Base-by-base conservation (phyloP, 2,113 vertebrate species). In the Lasiurus cinereus region DNA sequence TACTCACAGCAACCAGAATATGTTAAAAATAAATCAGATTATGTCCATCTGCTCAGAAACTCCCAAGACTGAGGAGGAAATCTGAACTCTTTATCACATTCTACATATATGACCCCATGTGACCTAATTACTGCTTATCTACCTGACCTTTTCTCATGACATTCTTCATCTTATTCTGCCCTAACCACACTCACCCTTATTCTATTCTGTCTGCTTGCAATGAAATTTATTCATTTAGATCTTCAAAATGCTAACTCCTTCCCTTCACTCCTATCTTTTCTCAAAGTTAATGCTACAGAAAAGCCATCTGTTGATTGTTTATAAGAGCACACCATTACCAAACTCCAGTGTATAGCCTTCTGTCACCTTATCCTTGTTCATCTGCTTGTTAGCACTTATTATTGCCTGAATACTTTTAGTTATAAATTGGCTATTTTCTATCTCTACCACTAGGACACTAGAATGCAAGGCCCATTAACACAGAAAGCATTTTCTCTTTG, bases 31-130 rank as follows among this genome's bases (percentile, higher is more conserved):
- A 78, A 78, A 62, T 83, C 76, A 87, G 27, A 76, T 90, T 90
- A 83, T 36, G 29, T 52, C 48, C 54, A 87, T 43, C 36, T 84
- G 29, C 52, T 66, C 31, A 46, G 33, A 91, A 70, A 21, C 13
- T 78, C 5, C 56, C n/a, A n/a, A 18, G 64, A 67, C 31, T 56
- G 48, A 79, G 48, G 52, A 66, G 39, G n/a, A 87, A 93, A 66
- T 73, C 7, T 54, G 83, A 93, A 77, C 27, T 12, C 74, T 91
- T 73, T 76, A 93, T 83, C n/a, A 24, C 36, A 85, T 27, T 56
- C n/a, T 64, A 11, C 46, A 70, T 73, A 7, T 39, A 70, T 82
- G 56, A 80, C 16, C 50, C 21, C 8, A 4, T 39, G 15, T 36
- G n/a, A 85, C 48, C 54, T 78, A 66, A 46, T 21, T 67, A 43